These are phyloP conservation scores for Pimephales promelas DNA, from an alignment of 2,113 vertebrate genomes.

Conservation along the genomic window DNA sequence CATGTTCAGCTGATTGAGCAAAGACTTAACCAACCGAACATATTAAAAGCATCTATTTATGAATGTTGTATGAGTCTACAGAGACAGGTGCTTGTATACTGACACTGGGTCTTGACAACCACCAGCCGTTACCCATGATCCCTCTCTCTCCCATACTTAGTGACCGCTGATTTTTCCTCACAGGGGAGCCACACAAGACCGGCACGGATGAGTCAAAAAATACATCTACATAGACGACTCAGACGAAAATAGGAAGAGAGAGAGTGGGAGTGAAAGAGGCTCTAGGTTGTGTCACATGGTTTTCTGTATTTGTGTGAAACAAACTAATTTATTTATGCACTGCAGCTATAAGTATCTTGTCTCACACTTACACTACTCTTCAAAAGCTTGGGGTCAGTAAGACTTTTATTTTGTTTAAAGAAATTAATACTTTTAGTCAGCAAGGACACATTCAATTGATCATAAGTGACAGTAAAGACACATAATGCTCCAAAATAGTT, in stretches of 20 bases:
- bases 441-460: not conserved
- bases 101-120: conserved; percentile 17
- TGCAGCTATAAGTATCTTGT: not conserved
- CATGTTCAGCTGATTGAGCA: not conserved
- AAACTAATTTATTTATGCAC: not conserved
- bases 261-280: not conserved
- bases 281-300: not conserved
- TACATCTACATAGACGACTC: not conserved
- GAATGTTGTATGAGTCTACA: conserved; percentile 8
- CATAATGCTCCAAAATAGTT: not conserved
- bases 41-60: conserved; percentile 17
- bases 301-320: not conserved
- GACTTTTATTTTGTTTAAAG: not conserved
- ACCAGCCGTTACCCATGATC: conserved; percentile 7
- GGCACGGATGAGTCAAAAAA: conserved; percentile 26
- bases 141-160: conserved; percentile 11
- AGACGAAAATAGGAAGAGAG: conserved; percentile 6
- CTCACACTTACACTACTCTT: not conserved
- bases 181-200: not conserved
- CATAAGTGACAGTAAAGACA: not conserved
- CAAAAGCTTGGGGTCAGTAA: not conserved
- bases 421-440: not conserved
- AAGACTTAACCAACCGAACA: not conserved
- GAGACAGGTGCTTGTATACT: conserved; percentile 21
- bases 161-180: conserved; percentile 2